A percentile compares a stretch with the other conserved stretches of the same genome.
Conservation (phyloP, 1,140 invertebrate species). For the Microvelia longipes region DNA sequence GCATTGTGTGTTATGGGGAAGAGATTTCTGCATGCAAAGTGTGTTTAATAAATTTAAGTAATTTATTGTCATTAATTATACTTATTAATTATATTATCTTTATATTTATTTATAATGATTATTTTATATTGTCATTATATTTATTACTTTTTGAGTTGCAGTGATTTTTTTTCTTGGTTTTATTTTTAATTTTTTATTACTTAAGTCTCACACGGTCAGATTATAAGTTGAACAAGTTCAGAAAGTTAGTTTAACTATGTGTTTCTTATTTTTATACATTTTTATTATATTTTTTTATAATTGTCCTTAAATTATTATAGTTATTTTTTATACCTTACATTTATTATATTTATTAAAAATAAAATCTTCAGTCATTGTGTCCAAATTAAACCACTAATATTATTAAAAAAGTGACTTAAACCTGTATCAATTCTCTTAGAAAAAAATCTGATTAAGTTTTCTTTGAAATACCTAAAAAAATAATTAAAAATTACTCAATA, state of each 20-base stretch:
- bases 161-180: neutral
- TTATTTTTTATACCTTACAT: neutral
- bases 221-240: constrained; percentile 8
- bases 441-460: neutral
- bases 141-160: neutral
- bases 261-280: neutral
- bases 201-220: neutral
- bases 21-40: too few species aligned
- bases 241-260: constrained; percentile 11
- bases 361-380: neutral
- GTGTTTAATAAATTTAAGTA: neutral
- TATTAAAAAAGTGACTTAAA: neutral
- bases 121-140: neutral
- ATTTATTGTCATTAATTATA: neutral
- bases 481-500: neutral
- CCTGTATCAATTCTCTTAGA: neutral
- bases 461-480: neutral
- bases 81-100: neutral
- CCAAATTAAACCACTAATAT: neutral
- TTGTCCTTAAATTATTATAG: neutral
- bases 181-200: neutral
- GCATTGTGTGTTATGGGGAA: too few species aligned
- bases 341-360: neutral
- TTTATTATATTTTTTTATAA: neutral
- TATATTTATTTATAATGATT: neutral